phyloP scores from a whole-genome alignment of 2,113 vertebrate genomes.

The Falco punctatus region DNA sequence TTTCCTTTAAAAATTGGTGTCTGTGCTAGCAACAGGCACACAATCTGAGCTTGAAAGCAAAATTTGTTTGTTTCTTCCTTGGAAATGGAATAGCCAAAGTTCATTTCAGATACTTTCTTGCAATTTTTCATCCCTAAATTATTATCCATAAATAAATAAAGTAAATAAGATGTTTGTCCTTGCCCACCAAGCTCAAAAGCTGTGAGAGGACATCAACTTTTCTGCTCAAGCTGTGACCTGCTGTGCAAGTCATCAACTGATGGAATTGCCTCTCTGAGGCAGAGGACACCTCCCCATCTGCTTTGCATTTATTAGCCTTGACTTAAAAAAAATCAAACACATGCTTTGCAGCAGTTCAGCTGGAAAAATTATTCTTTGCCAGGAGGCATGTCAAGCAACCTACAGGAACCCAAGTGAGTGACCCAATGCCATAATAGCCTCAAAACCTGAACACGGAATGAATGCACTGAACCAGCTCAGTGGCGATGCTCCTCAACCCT shows the following conservation, averaged over 20 bases:
- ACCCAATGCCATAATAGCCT: not conserved
- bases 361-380: not conserved
- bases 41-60: not conserved
- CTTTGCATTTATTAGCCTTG: constrained; percentile 4
- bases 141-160: not conserved
- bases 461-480: not conserved
- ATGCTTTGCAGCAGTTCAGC: not conserved
- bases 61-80: constrained; percentile 25
- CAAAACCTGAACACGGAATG: not conserved
- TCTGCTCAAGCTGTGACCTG: not conserved
- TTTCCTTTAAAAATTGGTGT: constrained; percentile 26
- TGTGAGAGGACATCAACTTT: not conserved
- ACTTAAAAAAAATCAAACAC: not conserved
- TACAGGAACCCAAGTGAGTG: not conserved
- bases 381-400: not conserved
- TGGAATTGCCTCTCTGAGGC: not conserved
- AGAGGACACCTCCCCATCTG: constrained; percentile 26
- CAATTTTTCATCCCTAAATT: not conserved
- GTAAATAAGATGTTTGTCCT: not conserved
- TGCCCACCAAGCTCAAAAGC: not conserved
- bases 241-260: not conserved
- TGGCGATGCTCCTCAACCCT: not conserved
- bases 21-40: not conserved
- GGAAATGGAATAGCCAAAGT: not conserved
- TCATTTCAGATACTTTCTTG: not conserved